Conservation (phyloP, 2,113 vertebrate genomes). For the Eublepharis macularius region DNA sequence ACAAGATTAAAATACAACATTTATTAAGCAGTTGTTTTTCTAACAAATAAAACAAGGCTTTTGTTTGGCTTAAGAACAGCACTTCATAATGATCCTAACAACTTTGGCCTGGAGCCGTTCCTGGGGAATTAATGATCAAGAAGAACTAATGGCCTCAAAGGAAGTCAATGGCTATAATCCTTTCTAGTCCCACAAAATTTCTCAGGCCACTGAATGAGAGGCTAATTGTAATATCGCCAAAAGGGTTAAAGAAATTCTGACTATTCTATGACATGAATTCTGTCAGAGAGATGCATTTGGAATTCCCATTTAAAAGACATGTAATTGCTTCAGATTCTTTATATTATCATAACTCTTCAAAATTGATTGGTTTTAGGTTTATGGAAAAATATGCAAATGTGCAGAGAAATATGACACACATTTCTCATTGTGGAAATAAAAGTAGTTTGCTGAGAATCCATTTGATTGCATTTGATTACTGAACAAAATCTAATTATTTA, state of each 20-base stretch:
- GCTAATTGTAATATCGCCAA: constrained; percentile 19
- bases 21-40: not conserved
- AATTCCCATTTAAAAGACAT: constrained; percentile 78
- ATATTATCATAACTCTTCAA: constrained; percentile 84
- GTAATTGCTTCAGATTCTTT: constrained; percentile 82
- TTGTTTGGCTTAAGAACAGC: not conserved
- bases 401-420: constrained; percentile 57
- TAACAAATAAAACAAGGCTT: not conserved
- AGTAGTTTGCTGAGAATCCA: constrained; percentile 72
- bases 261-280: constrained; percentile 52
- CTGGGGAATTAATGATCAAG: constrained; percentile 15
- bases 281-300: constrained; percentile 64
- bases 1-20: not conserved
- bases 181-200: constrained; percentile 39
- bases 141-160: not conserved
- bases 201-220: constrained; percentile 15
- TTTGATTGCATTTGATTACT: constrained; percentile 80
- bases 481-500: constrained; percentile 80
- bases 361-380: constrained; percentile 84
- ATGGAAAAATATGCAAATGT: constrained; percentile 84
- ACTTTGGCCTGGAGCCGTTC: constrained; percentile 9
- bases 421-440: constrained; percentile 73
- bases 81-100: constrained; percentile 6
- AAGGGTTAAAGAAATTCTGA: constrained; percentile 76
- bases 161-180: constrained; percentile 35